These are phyloP conservation scores for Clepsis dumicolana DNA, from an alignment of 2,888 invertebrate species.

Conservation along the genomic window DNA sequence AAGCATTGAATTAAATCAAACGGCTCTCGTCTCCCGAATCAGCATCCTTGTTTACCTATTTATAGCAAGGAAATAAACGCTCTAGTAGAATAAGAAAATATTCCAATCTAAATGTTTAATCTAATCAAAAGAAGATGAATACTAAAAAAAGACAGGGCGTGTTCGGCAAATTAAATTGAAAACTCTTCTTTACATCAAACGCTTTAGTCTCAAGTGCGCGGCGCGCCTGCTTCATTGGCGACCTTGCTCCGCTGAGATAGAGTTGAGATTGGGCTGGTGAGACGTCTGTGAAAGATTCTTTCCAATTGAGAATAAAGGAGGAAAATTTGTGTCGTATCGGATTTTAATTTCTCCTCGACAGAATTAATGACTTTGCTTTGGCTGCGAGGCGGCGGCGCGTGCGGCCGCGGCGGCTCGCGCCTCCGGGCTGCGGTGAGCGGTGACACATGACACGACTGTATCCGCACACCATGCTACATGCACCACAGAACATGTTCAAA, in stretches of 20 bases:
- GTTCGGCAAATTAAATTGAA: constrained; percentile 83
- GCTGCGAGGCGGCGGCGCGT: constrained; percentile 60
- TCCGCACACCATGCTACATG: not conserved
- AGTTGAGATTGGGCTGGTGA: constrained; percentile 46
- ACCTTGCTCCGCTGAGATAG: constrained; percentile 15
- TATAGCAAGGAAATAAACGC: not conserved
- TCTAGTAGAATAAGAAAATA: constrained; percentile 51
- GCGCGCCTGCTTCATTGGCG: constrained; percentile 43
- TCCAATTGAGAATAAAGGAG: constrained; percentile 55
- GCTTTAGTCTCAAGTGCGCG: constrained; percentile 49
- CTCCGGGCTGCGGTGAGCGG: no score
- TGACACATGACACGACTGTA: no score
- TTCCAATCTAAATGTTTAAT: constrained; percentile 63
- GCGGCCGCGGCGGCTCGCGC: no score
- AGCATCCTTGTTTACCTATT: constrained; percentile 3
- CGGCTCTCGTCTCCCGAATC: not conserved
- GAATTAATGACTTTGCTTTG: constrained; percentile 82
- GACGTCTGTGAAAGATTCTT: constrained; percentile 50
- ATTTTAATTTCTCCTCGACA: constrained; percentile 81
- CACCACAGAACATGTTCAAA: not conserved
- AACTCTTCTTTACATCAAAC: constrained; percentile 61
- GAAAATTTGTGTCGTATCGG: constrained; percentile 84
- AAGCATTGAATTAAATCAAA: not conserved
- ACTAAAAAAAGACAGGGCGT: constrained; percentile 78
- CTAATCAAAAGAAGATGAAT: constrained; percentile 82